Base-by-base conservation (phyloP, 2,888 invertebrate genomes). In the Doris montereyensis region DNA sequence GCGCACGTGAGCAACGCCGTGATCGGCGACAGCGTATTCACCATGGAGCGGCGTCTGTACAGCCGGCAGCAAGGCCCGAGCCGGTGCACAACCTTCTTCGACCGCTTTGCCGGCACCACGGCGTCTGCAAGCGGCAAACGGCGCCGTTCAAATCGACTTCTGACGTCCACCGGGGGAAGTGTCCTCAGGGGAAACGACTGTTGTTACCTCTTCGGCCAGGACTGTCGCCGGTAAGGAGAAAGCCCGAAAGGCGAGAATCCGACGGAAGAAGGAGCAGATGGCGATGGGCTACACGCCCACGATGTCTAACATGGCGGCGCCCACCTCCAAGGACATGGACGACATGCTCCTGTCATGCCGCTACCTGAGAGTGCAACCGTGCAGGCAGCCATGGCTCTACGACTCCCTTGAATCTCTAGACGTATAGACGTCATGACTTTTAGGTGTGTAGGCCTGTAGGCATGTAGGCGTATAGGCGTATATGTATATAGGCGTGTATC, bases 161-260 rank as follows among this genome's bases (percentile, higher is more conserved):
- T 82, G 76, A 83, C 60, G 4, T 10, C 60, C 13, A 2, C 2
- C 13, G 34, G 1, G 28, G n/a, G 3, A 58, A 41, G 13, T 73
- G 70, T 17, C 75, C 70, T 35, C 52, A 30, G 3, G 83, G 82
- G 17, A 82, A 72, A 30, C 83, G 34, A 30, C 83, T 82, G 8
- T 82, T 82, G 76, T 21, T 13, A 71, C 8, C 41, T 3, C 52
- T 3, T 28, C 67, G 17, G 67, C 67, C 17, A 80, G 86, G 41
- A 84, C 85, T 3, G 83, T 84, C 8, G 86, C 86, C 5, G 85
- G 84, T 72, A 86, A 85, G 81, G 84, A 86, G 76, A 82, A 85
- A 30, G 86, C 85, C 71, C 75, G 87, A 24, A 82, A 84, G 70
- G 83, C 85, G 78, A 85, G 86, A 77, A 87, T 87, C 60, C 80